Conservation (phyloP, 2,888 invertebrate species). For the Athripsodes cinereus region DNA sequence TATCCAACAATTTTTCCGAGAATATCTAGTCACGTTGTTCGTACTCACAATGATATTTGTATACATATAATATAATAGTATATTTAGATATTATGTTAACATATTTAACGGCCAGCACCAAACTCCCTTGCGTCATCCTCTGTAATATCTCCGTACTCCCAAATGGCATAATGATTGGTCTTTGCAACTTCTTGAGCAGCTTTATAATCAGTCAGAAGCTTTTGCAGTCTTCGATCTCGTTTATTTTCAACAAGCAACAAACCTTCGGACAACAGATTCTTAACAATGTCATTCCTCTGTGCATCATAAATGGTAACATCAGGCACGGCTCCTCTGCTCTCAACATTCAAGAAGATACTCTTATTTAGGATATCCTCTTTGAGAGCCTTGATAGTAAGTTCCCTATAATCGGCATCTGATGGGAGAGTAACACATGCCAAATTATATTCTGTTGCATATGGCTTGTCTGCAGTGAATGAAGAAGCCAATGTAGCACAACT, state of each 20-base stretch:
- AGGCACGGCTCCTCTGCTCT: slow-evolving; percentile 61
- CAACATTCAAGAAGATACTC: slow-evolving; percentile 76
- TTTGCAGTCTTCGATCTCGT: slow-evolving; percentile 74
- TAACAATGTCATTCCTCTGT: slow-evolving; percentile 49
- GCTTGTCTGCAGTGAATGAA: slow-evolving; percentile 64
- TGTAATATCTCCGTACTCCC: slow-evolving; percentile 99
- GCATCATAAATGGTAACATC: slow-evolving; percentile 51
- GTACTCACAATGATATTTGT: neutral
- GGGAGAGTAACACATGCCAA: slow-evolving; percentile 83
- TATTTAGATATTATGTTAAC: neutral
- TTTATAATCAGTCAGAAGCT: slow-evolving; percentile 74
- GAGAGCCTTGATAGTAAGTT: slow-evolving; percentile 66
- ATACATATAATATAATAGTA: neutral
- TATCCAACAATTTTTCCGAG: neutral
- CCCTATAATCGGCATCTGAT: slow-evolving; percentile 77
- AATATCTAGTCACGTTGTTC: neutral
- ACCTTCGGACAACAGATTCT: slow-evolving; percentile 77
- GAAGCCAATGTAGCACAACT: slow-evolving; percentile 80
- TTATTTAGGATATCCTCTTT: slow-evolving; percentile 61
- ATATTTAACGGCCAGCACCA: slow-evolving; percentile 42
- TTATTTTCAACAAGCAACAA: slow-evolving; percentile 71
- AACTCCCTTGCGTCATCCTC: slow-evolving; percentile 75
- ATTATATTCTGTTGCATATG: slow-evolving; percentile 81
- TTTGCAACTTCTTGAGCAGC: slow-evolving; percentile 83
- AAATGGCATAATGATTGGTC: slow-evolving; percentile 80